Evolutionary conservation across 37 sponge, comb jelly and placozoan genomes (phyloP).

Genomic region (Lycopodina hypogea): DNA sequence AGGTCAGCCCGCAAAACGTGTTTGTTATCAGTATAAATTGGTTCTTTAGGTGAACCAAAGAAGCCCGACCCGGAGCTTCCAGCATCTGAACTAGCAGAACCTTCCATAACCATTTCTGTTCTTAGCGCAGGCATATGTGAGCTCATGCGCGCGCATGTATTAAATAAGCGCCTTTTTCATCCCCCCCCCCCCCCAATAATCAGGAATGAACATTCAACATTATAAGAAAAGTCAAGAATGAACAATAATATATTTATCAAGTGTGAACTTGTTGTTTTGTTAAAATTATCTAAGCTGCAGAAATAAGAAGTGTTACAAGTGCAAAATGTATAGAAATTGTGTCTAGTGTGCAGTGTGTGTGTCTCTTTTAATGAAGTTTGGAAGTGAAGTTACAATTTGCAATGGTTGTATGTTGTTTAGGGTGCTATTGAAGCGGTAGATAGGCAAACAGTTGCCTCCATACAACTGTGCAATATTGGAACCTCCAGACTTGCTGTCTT

Average conservation of each 20-base stretch:
- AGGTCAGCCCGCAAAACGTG: constrained; percentile 27
- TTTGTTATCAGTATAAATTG: constrained; percentile 52
- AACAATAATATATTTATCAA: too few species aligned
- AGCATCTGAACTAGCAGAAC: not conserved
- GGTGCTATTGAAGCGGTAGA: constrained; percentile 20
- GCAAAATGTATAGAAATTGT: not conserved
- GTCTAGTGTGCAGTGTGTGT: not conserved
- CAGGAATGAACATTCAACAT: not conserved
- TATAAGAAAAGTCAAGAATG: too few species aligned
- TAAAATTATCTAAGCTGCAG: too few species aligned
- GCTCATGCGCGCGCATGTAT: not conserved
- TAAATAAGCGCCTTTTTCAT: not conserved
- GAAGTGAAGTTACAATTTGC: constrained; percentile 11
- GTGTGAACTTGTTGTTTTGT: too few species aligned
- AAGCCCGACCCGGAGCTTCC: not conserved
- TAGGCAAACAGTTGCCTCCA: constrained; percentile 15
- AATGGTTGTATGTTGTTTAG: constrained; percentile 20
- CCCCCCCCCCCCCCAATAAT: not conserved
- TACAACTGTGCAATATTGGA: not conserved
- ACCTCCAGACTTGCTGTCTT: not conserved
- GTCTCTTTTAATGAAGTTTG: not conserved
- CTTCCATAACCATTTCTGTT: not conserved
- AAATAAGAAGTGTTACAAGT: too few species aligned
- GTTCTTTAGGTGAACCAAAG: constrained; percentile 75
- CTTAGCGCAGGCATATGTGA: not conserved